Evolutionary conservation across 2,797 vertebrate species (phyloP), one percentile per base, ranked within the genome.

Genomic region (Melanotaenia nigrans): DNA sequence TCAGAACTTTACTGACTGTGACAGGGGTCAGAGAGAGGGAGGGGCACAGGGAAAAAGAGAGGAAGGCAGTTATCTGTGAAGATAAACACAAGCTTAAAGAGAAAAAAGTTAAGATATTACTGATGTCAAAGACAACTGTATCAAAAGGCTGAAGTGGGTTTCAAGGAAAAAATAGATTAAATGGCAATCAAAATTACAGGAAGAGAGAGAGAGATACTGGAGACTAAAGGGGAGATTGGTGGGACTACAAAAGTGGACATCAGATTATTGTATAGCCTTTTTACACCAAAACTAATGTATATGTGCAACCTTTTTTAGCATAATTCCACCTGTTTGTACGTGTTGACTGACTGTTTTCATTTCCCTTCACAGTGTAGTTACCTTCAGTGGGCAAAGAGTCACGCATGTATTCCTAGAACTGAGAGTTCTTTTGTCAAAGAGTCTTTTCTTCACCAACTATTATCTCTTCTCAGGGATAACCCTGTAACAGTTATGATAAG

Each of bases 1-100:
- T 93, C 90, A 75, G 90, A 93, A 92, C 90, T 90, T 92, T 85
- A 92, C 89, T 90, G 87, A 87, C 87, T 90, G 90, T 88, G 87
- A 89, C 91, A 94, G 93, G 90, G 93, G 93, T 94, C 93, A 94
- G 88, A 90, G 84, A 81, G 75, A 87, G 53, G 70, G 63, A 71
- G 62, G 71, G 78, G 61, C 36, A 49, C 13, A 61, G 16, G 24
- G 63, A 62, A 78, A 58, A 5, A 74, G 75, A 55, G 59, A 56
- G 47, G 61, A 61, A 68, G 61, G 68, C 1, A 42, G 51, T 55
- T 66, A 61, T 65, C 62, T 64, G 76, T 59, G 7, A 63, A 71
- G 66, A 73, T 76, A 83, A 83, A 72, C 65, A 74, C 42, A 51
- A 65, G 72, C 79, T 73, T 65, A 66, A 56, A 79, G 38, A 73